Evolutionary conservation across 2,113 vertebrate species (phyloP).

Genomic region (Pelodiscus sinensis): DNA sequence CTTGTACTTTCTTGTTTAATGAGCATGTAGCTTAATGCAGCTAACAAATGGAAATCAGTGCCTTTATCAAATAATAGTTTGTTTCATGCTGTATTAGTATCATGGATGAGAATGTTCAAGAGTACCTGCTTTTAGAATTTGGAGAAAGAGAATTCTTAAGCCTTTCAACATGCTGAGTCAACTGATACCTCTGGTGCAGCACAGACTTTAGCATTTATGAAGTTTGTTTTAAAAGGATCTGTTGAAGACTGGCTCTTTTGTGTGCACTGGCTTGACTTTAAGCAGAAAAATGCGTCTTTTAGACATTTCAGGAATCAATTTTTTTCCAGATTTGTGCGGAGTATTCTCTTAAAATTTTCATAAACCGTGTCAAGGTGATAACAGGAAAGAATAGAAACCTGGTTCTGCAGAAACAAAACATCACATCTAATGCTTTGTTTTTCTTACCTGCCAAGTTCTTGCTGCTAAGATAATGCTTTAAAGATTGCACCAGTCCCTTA

Average conservation of each 20-base stretch:
- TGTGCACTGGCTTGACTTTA: not conserved
- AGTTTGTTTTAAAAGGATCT: slow-evolving; percentile 9
- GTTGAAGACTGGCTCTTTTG: slow-evolving; percentile 26
- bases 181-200: not conserved
- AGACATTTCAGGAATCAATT: slow-evolving; percentile 9
- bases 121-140: not conserved
- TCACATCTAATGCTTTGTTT: not conserved
- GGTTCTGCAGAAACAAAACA: not conserved
- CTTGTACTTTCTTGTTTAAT: not conserved
- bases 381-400: not conserved
- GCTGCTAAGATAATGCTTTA: not conserved
- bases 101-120: not conserved
- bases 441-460: not conserved
- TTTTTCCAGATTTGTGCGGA: slow-evolving; percentile 2
- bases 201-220: slow-evolving; percentile 13
- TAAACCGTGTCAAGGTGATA: not conserved
- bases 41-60: not conserved
- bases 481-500: not conserved
- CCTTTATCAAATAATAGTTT: not conserved
- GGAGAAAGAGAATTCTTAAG: not conserved
- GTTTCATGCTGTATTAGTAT: not conserved
- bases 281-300: not conserved
- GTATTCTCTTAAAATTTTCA: slow-evolving; percentile 31
- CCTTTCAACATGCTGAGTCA: not conserved
- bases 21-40: not conserved